phyloP scores from a whole-genome alignment of 2,113 vertebrate species.

The Cacatua alba region DNA sequence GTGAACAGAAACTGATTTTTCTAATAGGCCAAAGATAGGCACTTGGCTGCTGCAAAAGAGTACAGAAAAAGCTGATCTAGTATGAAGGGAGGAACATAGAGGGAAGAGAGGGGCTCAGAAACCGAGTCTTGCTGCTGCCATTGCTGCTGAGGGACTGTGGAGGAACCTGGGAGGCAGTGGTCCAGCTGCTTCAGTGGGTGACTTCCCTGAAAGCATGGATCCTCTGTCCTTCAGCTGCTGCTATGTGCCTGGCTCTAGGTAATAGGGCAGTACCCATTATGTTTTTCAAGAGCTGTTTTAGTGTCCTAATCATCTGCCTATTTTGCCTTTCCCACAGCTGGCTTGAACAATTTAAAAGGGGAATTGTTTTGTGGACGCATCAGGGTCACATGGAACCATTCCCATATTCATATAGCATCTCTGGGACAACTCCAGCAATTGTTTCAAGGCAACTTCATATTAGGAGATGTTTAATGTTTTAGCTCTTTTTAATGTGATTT shows the following conservation, averaged over 20 bases:
- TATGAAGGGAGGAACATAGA: background rate
- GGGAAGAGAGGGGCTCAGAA: background rate
- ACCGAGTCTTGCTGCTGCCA: background rate
- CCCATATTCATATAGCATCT: background rate
- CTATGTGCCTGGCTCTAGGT: background rate
- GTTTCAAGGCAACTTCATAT: slow-evolving; percentile 23
- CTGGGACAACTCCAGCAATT: slow-evolving; percentile 50
- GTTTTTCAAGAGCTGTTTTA: background rate
- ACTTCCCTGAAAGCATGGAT: background rate
- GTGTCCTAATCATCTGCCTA: background rate
- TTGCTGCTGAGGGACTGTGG: background rate
- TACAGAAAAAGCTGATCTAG: background rate
- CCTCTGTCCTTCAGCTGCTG: background rate
- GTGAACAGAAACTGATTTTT: background rate
- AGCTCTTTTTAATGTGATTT: slow-evolving; percentile 6
- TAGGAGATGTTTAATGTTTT: slow-evolving; percentile 17
- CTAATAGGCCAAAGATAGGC: background rate
- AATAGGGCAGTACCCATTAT: background rate
- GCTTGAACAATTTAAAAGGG: background rate
- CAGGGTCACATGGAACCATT: background rate
- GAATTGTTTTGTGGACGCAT: background rate
- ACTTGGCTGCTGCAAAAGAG: background rate
- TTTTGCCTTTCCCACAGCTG: slow-evolving; percentile 4
- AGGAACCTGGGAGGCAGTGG: background rate
- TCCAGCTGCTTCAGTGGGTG: background rate